These are phyloP conservation scores for Drosophila rufa DNA, from an alignment of 1,140 invertebrate genomes.

Conservation along the genomic window DNA sequence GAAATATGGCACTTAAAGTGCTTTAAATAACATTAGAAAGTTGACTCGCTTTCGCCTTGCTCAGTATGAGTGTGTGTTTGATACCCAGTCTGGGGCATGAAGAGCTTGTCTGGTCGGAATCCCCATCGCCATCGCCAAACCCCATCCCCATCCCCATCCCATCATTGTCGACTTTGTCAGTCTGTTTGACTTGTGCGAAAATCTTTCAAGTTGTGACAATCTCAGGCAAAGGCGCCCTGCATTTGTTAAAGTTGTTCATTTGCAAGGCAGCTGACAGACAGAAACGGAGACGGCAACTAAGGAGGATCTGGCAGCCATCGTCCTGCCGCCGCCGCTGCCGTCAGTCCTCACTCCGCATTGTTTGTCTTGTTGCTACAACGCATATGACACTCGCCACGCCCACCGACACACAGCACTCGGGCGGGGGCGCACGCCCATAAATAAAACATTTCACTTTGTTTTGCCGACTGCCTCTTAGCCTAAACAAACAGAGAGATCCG, in stretches of 20 bases:
- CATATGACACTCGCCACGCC: conserved; percentile 74
- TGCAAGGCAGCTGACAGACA: conserved; percentile 75
- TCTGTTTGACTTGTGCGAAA: conserved; percentile 79
- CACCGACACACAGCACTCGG: conserved; percentile 36
- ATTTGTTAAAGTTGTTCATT: conserved; percentile 83
- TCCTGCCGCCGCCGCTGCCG: conserved; percentile 23
- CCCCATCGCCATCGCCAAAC: not conserved
- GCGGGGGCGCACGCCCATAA: conserved; percentile 61
- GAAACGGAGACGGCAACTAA: conserved; percentile 45
- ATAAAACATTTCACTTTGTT: conserved; percentile 83
- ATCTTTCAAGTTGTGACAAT: conserved; percentile 79
- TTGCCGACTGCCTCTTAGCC: conserved; percentile 63
- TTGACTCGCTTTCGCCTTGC: conserved; percentile 45
- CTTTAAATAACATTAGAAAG: conserved; percentile 84
- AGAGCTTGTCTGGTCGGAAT: conserved; percentile 31
- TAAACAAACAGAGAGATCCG: conserved; percentile 58
- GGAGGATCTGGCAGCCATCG: conserved; percentile 23
- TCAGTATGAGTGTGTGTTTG: conserved; percentile 21
- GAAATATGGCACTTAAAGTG: conserved; percentile 83
- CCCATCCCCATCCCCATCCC: conserved; percentile 22
- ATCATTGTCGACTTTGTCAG: conserved; percentile 77
- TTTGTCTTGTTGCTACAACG: conserved; percentile 79
- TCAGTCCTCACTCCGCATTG: conserved; percentile 45
- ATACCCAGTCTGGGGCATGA: conserved; percentile 32
- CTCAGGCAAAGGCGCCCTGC: conserved; percentile 52